Conservation (phyloP, 92 coral and sea anemone species). For the Actinostola sp. region DNA sequence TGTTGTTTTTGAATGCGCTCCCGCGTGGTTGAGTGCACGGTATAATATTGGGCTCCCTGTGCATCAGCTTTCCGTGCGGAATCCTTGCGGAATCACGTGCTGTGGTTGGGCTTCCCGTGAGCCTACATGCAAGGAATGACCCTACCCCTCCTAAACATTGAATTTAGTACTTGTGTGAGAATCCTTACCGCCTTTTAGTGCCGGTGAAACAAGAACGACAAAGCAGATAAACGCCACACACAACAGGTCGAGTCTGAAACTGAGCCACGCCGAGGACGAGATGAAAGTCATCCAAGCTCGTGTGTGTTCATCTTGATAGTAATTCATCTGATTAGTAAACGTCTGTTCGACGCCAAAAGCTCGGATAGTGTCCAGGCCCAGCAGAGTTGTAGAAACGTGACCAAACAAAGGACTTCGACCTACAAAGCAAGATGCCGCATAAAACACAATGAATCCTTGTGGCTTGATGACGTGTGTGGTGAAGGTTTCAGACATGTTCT, state of each 20-base stretch:
- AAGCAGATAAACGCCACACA: constrained; percentile 60
- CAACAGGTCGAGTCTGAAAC: constrained; percentile 58
- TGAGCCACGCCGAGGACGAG: constrained; percentile 57
- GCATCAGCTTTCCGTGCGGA: no score
- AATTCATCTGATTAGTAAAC: constrained; percentile 55
- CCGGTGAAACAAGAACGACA: constrained; percentile 56
- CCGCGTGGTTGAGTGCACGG: no score
- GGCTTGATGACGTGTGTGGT: no score
- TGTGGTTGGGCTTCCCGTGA: no score
- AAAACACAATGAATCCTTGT: no score
- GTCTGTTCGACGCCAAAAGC: constrained; percentile 69
- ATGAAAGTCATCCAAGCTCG: constrained; percentile 67
- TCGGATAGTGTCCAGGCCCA: constrained; percentile 70
- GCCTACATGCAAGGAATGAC: no score
- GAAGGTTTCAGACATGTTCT: no score
- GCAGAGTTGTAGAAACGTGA: constrained; percentile 65
- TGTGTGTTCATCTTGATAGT: constrained; percentile 64
- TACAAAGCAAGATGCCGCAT: not conserved
- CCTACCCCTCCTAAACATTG: no score
- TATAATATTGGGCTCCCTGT: no score
- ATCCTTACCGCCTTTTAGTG: constrained; percentile 47
- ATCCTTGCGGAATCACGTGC: no score
- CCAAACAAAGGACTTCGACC: constrained; percentile 71
- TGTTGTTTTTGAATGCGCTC: no score
- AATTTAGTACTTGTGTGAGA: no score